phyloP scores from a whole-genome alignment of 2,797 vertebrate species.

The Pseudochaenichthys georgianus region DNA sequence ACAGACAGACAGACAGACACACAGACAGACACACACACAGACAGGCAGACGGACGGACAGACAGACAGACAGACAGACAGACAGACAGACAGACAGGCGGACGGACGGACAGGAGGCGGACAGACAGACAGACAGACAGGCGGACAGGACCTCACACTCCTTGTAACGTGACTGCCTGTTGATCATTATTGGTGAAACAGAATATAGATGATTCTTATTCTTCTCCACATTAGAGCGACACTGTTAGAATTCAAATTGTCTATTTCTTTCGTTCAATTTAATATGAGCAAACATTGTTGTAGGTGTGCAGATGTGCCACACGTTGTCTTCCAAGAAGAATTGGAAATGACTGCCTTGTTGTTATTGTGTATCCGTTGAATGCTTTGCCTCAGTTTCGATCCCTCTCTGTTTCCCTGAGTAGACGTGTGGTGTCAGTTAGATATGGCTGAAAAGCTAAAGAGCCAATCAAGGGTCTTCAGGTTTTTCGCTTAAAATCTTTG shows the following conservation, averaged over 20 bases:
- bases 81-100: no score
- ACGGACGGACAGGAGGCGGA: no score
- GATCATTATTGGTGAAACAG: conserved; percentile 20
- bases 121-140: conserved; percentile 19
- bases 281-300: no score
- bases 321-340: no score
- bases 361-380: neutral
- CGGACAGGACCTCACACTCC: conserved; percentile 50
- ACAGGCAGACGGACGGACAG: no score
- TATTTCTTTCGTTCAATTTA: no score
- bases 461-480: neutral
- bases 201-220: neutral
- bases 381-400: neutral
- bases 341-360: neutral
- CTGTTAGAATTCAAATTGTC: no score
- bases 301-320: no score
- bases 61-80: no score
- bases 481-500: neutral
- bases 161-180: conserved; percentile 42
- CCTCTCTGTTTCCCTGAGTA: conserved; percentile 1
- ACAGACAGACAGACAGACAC: no score
- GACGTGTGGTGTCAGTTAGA: neutral
- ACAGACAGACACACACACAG: no score
- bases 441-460: no score
- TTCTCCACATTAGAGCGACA: neutral